A percentile compares a stretch with the other conserved stretches of the same genome.
phyloP scores from a whole-genome alignment of 1,140 invertebrate species.

The Potamilus streckersoni region DNA sequence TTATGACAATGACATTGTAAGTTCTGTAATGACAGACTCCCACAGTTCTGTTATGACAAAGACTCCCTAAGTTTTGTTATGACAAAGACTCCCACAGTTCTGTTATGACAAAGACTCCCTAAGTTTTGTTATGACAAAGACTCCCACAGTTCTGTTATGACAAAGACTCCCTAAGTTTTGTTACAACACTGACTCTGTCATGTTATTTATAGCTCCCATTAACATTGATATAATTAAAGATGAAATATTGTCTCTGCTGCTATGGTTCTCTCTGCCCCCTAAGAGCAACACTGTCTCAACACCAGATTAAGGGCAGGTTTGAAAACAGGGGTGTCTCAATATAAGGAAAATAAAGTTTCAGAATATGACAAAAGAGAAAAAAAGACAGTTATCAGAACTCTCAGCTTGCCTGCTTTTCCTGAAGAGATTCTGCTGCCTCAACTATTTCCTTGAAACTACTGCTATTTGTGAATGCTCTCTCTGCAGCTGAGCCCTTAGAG shows the following conservation, averaged over 20 bases:
- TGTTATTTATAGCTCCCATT: no score
- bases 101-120: no score
- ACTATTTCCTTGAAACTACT: constrained; percentile 57
- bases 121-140: no score
- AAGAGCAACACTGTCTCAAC: not conserved
- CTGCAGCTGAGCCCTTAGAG: constrained; percentile 67
- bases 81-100: no score
- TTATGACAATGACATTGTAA: no score
- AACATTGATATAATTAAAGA: not conserved
- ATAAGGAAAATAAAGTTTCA: no score
- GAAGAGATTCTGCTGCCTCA: constrained; percentile 56
- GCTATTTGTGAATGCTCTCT: constrained; percentile 59
- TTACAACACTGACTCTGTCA: no score
- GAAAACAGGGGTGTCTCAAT: not conserved
- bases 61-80: no score
- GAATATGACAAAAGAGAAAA: not conserved
- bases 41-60: no score
- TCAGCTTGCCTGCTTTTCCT: constrained; percentile 46
- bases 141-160: no score
- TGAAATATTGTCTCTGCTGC: not conserved
- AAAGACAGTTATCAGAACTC: not conserved
- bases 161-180: no score
- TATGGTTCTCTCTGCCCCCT: not conserved
- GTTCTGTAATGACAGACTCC: no score
- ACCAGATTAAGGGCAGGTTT: not conserved